Conservation (phyloP, 2,113 vertebrate genomes). For the Isichthys henryi region DNA sequence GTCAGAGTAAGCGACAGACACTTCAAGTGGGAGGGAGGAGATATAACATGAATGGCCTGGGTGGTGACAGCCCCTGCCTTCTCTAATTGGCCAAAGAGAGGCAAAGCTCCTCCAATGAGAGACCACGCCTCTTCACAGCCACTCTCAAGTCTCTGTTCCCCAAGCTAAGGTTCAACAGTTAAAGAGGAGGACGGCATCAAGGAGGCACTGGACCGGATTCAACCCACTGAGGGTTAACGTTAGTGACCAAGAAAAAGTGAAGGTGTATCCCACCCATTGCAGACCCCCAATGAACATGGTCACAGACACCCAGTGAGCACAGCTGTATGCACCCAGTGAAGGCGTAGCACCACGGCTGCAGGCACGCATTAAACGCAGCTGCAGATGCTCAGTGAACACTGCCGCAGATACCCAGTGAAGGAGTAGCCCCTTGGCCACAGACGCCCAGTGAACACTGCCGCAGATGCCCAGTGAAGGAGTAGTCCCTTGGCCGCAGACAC, state of each 20-base stretch:
- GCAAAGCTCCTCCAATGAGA: not conserved
- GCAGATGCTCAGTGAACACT: no score
- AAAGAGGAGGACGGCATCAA: not conserved
- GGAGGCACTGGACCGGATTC: not conserved
- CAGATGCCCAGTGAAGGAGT: no score
- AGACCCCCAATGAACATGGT: not conserved
- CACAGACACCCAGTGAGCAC: not conserved
- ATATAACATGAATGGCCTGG: not conserved
- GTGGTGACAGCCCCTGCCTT: not conserved
- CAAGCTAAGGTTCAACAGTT: not conserved
- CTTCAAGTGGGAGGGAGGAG: not conserved
- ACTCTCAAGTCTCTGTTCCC: not conserved
- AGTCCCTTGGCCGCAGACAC: no score
- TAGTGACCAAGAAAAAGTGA: not conserved
- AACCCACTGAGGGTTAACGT: not conserved
- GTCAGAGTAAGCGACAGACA: not conserved
- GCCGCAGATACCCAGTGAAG: not conserved
- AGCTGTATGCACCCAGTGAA: not conserved
- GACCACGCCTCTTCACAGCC: not conserved
- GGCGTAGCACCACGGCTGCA: not conserved
- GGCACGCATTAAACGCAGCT: not conserved
- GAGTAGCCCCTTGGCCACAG: not conserved
- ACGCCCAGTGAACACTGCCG: not conserved
- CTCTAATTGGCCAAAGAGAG: not conserved
- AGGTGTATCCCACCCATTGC: not conserved